These are phyloP conservation scores for Aptenodytes patagonicus DNA, from an alignment of 2,113 vertebrate genomes.

Conservation along the genomic window DNA sequence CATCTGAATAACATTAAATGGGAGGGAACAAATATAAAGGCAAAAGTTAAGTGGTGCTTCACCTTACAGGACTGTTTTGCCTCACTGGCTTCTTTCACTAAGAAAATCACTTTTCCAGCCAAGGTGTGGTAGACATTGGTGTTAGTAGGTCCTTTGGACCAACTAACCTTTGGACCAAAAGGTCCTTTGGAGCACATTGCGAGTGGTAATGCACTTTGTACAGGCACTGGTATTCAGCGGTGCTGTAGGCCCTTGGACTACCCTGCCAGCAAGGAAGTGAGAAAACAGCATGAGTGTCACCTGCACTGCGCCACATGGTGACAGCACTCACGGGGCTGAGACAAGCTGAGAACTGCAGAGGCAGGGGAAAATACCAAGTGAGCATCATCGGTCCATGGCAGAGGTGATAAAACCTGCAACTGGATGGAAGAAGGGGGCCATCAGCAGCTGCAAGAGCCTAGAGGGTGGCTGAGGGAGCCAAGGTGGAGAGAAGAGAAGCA, in stretches of 20 bases:
- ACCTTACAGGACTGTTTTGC: neutral
- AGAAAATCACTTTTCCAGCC: neutral
- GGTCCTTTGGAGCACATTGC: neutral
- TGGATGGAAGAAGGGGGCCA: neutral
- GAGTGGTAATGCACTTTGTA: neutral
- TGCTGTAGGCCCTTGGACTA: accelerated
- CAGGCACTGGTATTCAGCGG: neutral
- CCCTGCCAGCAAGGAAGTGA: neutral
- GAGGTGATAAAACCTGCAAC: neutral
- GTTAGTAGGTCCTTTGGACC: neutral
- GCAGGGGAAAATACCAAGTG: neutral
- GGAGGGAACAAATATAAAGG: neutral
- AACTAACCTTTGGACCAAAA: neutral
- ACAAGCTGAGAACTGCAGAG: neutral
- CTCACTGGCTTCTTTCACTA: neutral
- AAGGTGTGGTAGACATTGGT: neutral
- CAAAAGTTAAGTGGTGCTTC: neutral
- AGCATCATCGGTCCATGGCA: neutral
- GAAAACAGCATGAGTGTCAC: neutral
- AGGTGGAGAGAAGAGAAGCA: neutral
- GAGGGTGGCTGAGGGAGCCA: accelerated
- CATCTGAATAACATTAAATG: neutral
- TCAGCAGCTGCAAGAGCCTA: neutral
- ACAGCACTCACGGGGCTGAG: neutral
- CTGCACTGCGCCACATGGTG: neutral